Evolutionary conservation across 2,888 invertebrate genomes (phyloP), one percentile per base, ranked within the genome.

Genomic region (Anarsia innoxiella): DNA sequence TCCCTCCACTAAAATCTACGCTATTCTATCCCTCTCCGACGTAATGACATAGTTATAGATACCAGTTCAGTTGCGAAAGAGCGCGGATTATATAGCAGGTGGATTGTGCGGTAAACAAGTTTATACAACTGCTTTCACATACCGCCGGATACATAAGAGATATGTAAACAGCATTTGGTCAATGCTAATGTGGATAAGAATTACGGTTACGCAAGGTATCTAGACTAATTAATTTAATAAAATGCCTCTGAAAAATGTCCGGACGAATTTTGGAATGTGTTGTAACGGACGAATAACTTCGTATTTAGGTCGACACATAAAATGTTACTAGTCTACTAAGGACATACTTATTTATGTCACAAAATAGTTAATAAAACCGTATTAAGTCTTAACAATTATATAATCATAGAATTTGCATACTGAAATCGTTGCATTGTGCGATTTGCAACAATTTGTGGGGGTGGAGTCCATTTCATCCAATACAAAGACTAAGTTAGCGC

Each of bases 81-180:
- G 54, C 79, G 82, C 84, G 78, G 83, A 84, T 83, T 83, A 83
- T 78, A 80, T 78, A 77, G 79, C 84, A 83, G 79, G 84, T 84
- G 82, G 78, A 25, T 82, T 76, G 78, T 72, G 71, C 71, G 63
- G 71, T 67, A 75, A 83, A 83, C 80, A 65, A 73, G 80, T 83
- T 83, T 72, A 76, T 76, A 73, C 77, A 76, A 74, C 77, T 75
- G 79, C 80, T 83, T 82, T 82, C 80, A 82, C 79, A 70, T 74
- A 60, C 57, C 59, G 59, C 48, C 55, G 65, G 61, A 70, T 69
- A 72, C 51, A 65, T 64, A 67, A 61, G 51, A 56, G 51, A 55
- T 51, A 57, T 53, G 54, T 55, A 55, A 40, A 36, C 36, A 46
- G 41, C 8, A 5, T 19, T 19, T 8, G 8, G 19, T 19, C 26